phyloP scores from a whole-genome alignment of 2,113 vertebrate species.

The Phrynosoma platyrhinos region DNA sequence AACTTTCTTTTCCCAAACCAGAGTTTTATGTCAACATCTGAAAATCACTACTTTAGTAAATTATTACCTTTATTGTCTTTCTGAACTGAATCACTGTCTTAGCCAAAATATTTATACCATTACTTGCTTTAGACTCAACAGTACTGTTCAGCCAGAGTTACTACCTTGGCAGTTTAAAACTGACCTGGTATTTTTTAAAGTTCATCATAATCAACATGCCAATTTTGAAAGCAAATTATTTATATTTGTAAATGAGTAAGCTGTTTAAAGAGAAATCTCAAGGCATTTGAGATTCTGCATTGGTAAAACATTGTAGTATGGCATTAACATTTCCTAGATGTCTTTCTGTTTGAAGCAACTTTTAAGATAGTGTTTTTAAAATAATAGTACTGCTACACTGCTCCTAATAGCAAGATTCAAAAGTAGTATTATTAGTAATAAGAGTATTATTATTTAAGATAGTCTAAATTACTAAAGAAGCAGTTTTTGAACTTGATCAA shows the following conservation, averaged over 20 bases:
- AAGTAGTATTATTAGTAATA: not conserved
- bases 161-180: not conserved
- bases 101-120: constrained; percentile 37
- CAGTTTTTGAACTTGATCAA: not conserved
- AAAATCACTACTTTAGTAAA: constrained; percentile 48
- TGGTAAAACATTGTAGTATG: not conserved
- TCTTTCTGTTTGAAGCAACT: constrained; percentile 25
- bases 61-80: constrained; percentile 46
- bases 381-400: not conserved
- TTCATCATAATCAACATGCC: not conserved
- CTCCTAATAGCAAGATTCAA: not conserved
- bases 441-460: not conserved
- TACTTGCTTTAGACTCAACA: constrained; percentile 43
- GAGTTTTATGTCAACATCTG: constrained; percentile 42
- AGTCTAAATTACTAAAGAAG: not conserved
- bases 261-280: not conserved
- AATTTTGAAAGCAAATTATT: constrained; percentile 13
- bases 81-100: constrained; percentile 38
- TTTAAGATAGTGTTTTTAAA: constrained; percentile 29
- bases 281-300: constrained; percentile 25
- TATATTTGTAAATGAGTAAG: constrained; percentile 13
- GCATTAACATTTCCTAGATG: constrained; percentile 41
- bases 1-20: constrained; percentile 12
- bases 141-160: constrained; percentile 34
- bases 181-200: not conserved